Conservation (phyloP, 1,140 invertebrate species). For the Drosophila mojavensis region DNA sequence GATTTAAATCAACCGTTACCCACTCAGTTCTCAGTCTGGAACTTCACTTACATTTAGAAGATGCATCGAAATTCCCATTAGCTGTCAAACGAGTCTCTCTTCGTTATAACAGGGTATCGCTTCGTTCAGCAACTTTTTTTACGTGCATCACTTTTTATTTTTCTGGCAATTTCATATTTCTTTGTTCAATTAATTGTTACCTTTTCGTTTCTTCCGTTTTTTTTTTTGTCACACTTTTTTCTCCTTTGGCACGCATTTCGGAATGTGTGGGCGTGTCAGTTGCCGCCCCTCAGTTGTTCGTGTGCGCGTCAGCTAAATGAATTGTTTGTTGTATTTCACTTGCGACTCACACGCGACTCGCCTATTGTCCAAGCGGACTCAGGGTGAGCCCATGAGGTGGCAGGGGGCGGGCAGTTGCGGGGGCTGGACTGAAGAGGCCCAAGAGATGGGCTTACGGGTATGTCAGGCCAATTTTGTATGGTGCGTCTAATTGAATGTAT, state of each 20-base stretch:
- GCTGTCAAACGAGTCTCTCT: too few species aligned
- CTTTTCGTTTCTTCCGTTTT: constrained; percentile 21
- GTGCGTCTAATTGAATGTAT: constrained; percentile 64
- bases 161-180: constrained; percentile 47
- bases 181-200: constrained; percentile 66
- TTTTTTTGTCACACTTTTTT: too few species aligned
- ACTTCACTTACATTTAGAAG: too few species aligned
- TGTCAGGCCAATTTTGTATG: constrained; percentile 39
- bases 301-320: constrained; percentile 44
- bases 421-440: background rate
- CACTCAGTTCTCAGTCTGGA: too few species aligned
- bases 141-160: background rate
- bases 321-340: constrained; percentile 41
- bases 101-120: background rate
- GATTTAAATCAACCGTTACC: too few species aligned
- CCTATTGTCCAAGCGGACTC: constrained; percentile 22
- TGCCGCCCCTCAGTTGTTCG: constrained; percentile 1
- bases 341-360: background rate
- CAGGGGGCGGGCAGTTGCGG: background rate
- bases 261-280: constrained; percentile 22
- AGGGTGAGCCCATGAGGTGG: background rate
- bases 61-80: too few species aligned
- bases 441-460: background rate
- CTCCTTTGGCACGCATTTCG: background rate
- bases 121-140: background rate